phyloP scores from a whole-genome alignment of 2,113 vertebrate species.

The Pteropus alecto region DNA sequence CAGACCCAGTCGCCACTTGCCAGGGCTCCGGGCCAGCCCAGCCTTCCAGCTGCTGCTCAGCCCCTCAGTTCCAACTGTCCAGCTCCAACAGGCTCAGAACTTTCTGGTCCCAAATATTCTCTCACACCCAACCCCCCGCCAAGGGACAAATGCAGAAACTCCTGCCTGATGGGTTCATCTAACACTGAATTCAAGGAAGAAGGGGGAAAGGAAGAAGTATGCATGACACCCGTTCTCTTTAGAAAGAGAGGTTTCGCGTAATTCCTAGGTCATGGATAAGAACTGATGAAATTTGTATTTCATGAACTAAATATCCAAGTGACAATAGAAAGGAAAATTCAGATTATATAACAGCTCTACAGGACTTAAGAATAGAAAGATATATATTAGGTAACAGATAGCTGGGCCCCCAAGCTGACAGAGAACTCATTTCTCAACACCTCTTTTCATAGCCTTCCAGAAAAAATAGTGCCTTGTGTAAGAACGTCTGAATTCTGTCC shows the following conservation, averaged over 20 bases:
- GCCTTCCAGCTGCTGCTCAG: background rate
- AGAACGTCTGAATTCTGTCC: background rate
- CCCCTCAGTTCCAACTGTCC: background rate
- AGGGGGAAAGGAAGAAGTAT: background rate
- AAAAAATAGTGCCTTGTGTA: background rate
- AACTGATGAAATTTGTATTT: background rate
- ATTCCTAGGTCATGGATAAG: background rate
- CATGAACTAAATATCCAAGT: background rate
- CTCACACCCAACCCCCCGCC: background rate
- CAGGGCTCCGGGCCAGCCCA: slow-evolving; percentile 1
- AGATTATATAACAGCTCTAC: background rate
- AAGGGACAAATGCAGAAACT: background rate
- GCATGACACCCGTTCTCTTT: background rate
- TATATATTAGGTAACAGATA: background rate
- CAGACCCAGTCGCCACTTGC: background rate
- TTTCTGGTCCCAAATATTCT: slow-evolving; percentile 46
- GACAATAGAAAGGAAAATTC: background rate
- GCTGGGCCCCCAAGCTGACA: background rate
- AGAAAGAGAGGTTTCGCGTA: background rate
- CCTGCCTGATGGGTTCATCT: background rate
- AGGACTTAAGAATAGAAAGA: background rate
- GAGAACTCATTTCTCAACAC: background rate
- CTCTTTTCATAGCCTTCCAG: background rate
- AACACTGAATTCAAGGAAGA: background rate
- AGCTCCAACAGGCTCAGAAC: background rate